These are phyloP conservation scores for Ochropacha duplaris DNA, from an alignment of 2,888 invertebrate genomes.

Conservation along the genomic window DNA sequence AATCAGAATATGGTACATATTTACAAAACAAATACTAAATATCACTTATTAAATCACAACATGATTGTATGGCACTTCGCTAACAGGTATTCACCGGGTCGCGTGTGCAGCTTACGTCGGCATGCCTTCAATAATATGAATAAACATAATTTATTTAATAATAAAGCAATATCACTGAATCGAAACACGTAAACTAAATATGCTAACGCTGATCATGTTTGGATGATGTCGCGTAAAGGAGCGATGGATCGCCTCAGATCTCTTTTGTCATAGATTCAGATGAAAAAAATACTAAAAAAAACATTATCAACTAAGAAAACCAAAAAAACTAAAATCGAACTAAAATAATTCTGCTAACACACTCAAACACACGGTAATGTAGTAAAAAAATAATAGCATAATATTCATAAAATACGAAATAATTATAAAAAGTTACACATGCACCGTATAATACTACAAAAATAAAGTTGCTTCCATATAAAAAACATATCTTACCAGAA, in stretches of 20 bases:
- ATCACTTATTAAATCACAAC: conserved; percentile 82
- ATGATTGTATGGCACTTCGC: conserved; percentile 80
- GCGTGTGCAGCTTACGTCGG: conserved; percentile 38
- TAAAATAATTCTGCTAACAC: conserved; percentile 82
- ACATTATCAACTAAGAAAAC: conserved; percentile 77
- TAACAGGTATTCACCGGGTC: conserved; percentile 64
- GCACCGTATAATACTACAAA: conserved; percentile 80
- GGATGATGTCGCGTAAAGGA: conserved; percentile 47
- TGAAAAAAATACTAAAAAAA: conserved; percentile 80
- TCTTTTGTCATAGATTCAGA: conserved; percentile 83
- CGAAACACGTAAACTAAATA: conserved; percentile 62
- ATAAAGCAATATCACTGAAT: conserved; percentile 73
- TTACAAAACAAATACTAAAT: conserved; percentile 81
- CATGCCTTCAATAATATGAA: conserved; percentile 71
- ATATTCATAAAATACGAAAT: conserved; percentile 73
- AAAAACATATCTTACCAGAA: conserved; percentile 80
- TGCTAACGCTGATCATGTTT: conserved; percentile 75
- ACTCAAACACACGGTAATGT: conserved; percentile 80
- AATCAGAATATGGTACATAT: conserved; percentile 80
- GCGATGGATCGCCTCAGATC: conserved; percentile 78
- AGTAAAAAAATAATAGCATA: conserved; percentile 74
- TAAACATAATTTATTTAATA: conserved; percentile 46
- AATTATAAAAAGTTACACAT: conserved; percentile 73
- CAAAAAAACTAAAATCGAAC: conserved; percentile 76
- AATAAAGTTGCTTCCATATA: conserved; percentile 76